Percentiles rank a stretch among this genome's conserved stretches.
Conservation (phyloP, 1,140 invertebrate species). For the Drosophila grimshawi region DNA sequence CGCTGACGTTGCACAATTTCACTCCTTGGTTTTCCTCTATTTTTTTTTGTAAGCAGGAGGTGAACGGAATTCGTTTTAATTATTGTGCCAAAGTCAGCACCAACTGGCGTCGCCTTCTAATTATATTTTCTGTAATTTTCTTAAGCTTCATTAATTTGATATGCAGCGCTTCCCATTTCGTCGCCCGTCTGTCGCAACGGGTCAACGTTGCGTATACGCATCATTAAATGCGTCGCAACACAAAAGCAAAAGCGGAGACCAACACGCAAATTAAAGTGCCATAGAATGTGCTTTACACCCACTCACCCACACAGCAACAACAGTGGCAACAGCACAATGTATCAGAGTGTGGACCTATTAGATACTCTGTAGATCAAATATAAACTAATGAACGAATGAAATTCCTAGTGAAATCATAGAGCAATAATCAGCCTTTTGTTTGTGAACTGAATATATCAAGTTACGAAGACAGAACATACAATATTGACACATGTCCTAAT, state of each 20-base stretch:
- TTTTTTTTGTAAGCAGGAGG: not conserved
- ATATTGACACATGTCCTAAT: too few species aligned
- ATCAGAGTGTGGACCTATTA: not conserved
- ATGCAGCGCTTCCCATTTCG: conserved; percentile 10
- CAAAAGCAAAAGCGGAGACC: conserved; percentile 14
- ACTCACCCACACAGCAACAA: conserved; percentile 1
- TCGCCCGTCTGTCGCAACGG: conserved; percentile 10
- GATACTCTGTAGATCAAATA: conserved; percentile 3
- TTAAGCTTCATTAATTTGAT: conserved; percentile 49
- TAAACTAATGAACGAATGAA: not conserved
- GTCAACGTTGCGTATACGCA: conserved; percentile 64
- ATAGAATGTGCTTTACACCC: conserved; percentile 50
- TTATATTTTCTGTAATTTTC: conserved; percentile 3
- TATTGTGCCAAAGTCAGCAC: conserved; percentile 44
- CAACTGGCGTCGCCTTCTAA: conserved; percentile 10
- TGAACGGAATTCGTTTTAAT: conserved; percentile 61
- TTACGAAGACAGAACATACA: too few species aligned
- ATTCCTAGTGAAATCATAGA: too few species aligned
- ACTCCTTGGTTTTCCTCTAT: conserved; percentile 1
- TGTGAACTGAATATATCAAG: too few species aligned
- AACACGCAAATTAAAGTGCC: conserved; percentile 72
- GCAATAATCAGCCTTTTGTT: too few species aligned
- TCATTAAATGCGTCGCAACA: conserved; percentile 57
- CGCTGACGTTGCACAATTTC: conserved; percentile 45
- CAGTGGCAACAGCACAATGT: conserved; percentile 7